Base-by-base conservation (phyloP, 92 coral and sea anemone genomes). In the Parazoanthus swiftii region DNA sequence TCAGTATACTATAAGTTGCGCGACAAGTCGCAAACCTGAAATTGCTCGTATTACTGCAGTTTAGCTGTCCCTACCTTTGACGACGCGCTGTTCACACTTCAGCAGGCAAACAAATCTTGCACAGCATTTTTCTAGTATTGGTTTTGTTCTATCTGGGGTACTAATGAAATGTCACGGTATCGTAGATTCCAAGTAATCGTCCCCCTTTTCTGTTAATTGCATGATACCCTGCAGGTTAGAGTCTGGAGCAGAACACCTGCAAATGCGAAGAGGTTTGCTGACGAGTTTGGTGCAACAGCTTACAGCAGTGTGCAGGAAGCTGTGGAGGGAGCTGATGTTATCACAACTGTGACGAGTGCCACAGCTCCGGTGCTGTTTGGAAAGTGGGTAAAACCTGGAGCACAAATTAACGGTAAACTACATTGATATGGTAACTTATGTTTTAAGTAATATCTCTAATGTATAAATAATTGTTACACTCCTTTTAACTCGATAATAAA, bases 371-470 rank as follows among this genome's bases (percentile, higher is more conserved):
- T 96, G 58, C 90, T 96, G 65, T 89, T 74, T 88, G 98, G 95
- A 25, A 94, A 96, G 79, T 96, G 98, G 98, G 94, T 96, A 85
- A 96, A 96, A 85, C 88, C 91, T 71, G 98, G 98, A 23, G 96
- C 98, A 50, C 88, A 94, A 38, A 89, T 96, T 11, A 92, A 95
- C 68, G 89, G 97, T 95, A 85, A 91, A 92, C 36, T 74, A 25
- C 8, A 63, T 21, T n/a, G 70, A 20, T 63, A 0, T 13, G 20
- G 18, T 11, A 54, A 54, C 59, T 54, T 2, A 10, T 51, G 58
- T 13, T 51, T 51, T 10, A 9, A 51, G 58, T 16, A 51, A 51
- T 18, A 51, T 51, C 16, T 51, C 3, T 18, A 20, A 54, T 54
- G 59, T 54, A 54, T 13, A 54, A 14, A 54, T 54, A 54, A 54